Base-by-base conservation (phyloP, 2,888 invertebrate genomes). In the Lycaena phlaeas region DNA sequence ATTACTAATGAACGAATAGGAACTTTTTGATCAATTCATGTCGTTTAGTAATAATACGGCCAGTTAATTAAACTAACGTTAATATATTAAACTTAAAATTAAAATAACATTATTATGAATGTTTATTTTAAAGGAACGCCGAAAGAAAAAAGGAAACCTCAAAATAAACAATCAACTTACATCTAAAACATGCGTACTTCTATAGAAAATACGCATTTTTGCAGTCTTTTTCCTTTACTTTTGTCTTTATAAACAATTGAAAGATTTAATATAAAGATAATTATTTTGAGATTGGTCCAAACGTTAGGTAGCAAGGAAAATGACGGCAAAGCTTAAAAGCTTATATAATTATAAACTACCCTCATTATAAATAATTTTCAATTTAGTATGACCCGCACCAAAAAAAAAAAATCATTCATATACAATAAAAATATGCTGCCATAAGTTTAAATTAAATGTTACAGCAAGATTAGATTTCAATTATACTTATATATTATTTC, bases 221-320 rank as follows among this genome's bases (percentile, higher is more conserved):
- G 53, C 68, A 71, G 79, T 78, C 78, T 77, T 78, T 73, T 73
- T 60, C 63, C 60, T 61, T 57, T 48, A n/a, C 38, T 54, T 54
- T 55, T 63, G 71, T 72, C 75, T 72, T 70, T 68, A 54, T 38
- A 38, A 34, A 31, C 17, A 31, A 17, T 4, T 18, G 5, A 18
- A 18, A 18, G 18, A 18, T 4, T 4, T 18, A 18, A 18, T 14
- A 14, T n/a, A 14, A n/a, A n/a, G 14, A 2, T n/a, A 30, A 10
- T 15, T 5, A 30, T 30, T 30, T 31, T 18, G 11, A 31, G 18
- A 18, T 31, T 31, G 31, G 31, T 31, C 17, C 31, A 31, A 11
- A 18, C 15, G 17, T 26, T 37, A 46, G 44, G 41, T 45, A 38
- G 42, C 48, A 48, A 59, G 61, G 61, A 65, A 64, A 68, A 64